Evolutionary conservation across 2,888 invertebrate species (phyloP), one percentile per base, ranked within the genome.

Genomic region (Chrysomela aeneicollis): DNA sequence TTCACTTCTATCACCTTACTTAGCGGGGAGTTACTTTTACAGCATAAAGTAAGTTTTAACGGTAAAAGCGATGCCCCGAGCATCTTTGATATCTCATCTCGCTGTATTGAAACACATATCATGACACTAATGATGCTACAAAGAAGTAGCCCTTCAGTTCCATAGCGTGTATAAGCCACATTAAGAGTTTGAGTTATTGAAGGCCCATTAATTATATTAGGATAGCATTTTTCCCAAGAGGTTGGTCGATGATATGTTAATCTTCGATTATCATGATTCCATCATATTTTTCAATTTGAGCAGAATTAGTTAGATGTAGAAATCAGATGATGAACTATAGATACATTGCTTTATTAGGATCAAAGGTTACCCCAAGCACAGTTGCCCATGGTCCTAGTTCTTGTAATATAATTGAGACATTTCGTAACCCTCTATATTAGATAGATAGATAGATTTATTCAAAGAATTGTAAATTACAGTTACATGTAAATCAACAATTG

Each of bases 81-180:
- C 49, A 26, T 46, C 50, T 32, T 37, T 53, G 64, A 57, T 68
- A 68, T 65, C 59, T 60, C 61, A 53, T 62, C 64, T 59, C 35
- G 55, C 58, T 54, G 61, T 60, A 58, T 60, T 62, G 55, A 69
- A 64, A 64, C 59, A 49, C 59, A 55, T 54, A 66, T 64, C 59
- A 46, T 68, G 68, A 68, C 68, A 57, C 59, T 68, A 66, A 68
- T 66, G 61, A 59, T 51, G 32, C 46, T 10, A 61, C 63, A 59
- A 59, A 63, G 58, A 64, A 65, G 59, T 60, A 62, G 66, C 65
- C 66, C 66, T 66, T 66, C 61, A 64, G 62, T 53, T 50, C 51
- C 55, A 51, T 66, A 46, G 69, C 69, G 64, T 69, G 69, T 54
- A 59, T 26, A 60, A 46, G 9, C 59, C 18, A 59, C 64, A 64